A percentile compares a stretch with the other conserved stretches of the same genome.
These are phyloP conservation scores for Argyrosomus japonicus DNA, from an alignment of 2,113 vertebrate species.

Conservation along the genomic window DNA sequence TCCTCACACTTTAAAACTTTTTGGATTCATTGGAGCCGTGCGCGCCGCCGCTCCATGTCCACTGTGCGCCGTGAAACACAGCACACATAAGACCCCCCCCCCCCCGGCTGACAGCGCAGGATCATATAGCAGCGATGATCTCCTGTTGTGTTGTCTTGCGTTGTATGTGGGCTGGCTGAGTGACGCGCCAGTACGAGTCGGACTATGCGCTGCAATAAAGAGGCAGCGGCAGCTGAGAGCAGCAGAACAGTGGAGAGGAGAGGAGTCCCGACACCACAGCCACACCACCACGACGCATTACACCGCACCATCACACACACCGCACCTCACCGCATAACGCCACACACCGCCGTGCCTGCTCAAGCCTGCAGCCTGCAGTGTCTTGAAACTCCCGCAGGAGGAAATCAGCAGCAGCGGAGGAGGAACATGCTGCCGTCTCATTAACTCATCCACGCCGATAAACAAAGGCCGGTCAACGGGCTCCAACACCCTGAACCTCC, in stretches of 20 bases:
- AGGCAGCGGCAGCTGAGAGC: constrained; percentile 87
- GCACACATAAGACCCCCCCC: no score
- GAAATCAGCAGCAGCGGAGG: constrained; percentile 19
- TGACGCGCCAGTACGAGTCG: constrained; percentile 80
- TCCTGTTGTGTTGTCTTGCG: background rate
- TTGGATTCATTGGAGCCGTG: background rate
- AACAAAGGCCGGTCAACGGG: constrained; percentile 7
- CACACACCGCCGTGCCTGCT: constrained; percentile 37
- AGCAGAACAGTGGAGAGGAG: constrained; percentile 81
- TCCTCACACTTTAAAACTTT: background rate
- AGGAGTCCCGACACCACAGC: constrained; percentile 46
- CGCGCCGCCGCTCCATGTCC: background rate
- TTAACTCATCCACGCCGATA: constrained; percentile 8
- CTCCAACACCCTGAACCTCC: background rate
- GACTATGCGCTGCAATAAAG: constrained; percentile 90
- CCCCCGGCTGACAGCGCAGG: background rate
- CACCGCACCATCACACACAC: background rate
- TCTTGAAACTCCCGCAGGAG: background rate
- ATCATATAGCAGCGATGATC: background rate
- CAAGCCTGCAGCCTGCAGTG: background rate
- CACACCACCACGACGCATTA: background rate
- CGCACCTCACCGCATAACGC: background rate
- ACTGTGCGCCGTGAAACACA: background rate
- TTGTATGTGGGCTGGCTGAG: constrained; percentile 70
- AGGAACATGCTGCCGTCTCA: constrained; percentile 61